Conservation (phyloP, 2,888 invertebrate species). For the Perizoma affinitatum region DNA sequence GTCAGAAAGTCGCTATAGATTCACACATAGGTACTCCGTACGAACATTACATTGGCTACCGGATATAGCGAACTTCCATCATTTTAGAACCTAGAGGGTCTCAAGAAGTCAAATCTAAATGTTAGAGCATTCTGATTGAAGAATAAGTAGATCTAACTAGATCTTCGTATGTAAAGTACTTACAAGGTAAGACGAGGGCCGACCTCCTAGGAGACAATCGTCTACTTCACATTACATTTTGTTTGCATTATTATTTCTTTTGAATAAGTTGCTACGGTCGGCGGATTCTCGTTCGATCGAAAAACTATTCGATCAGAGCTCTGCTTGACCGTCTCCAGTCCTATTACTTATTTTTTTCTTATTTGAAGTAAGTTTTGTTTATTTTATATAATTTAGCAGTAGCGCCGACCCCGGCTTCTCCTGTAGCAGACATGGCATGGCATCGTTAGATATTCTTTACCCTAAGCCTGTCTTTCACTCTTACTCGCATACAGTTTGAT, state of each 20-base stretch:
- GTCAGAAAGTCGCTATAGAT: slow-evolving; percentile 1
- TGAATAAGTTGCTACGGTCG: slow-evolving; percentile 61
- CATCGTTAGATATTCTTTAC: slow-evolving; percentile 67
- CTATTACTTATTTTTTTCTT: slow-evolving; percentile 27
- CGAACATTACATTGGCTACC: not conserved
- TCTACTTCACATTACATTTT: slow-evolving; percentile 64
- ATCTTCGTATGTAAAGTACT: slow-evolving; percentile 3
- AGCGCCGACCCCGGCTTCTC: slow-evolving; percentile 66
- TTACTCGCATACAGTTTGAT: slow-evolving; percentile 40
- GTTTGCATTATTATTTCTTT: slow-evolving; percentile 68
- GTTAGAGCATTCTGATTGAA: not conserved
- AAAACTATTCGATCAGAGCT: slow-evolving; percentile 4
- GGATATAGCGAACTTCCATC: slow-evolving; percentile 3
- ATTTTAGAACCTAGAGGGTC: not conserved
- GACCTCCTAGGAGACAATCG: slow-evolving; percentile 28
- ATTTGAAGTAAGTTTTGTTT: slow-evolving; percentile 23
- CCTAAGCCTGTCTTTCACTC: slow-evolving; percentile 59
- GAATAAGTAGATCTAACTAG: not conserved
- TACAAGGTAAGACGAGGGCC: slow-evolving; percentile 16
- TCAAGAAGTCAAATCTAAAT: slow-evolving; percentile 3
- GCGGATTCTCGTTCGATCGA: slow-evolving; percentile 24
- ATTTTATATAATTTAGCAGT: slow-evolving; percentile 50
- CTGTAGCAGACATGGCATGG: slow-evolving; percentile 71
- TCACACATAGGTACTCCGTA: not conserved
- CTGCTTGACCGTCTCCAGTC: slow-evolving; percentile 39